These are phyloP conservation scores for Acrobasis consociella DNA, from an alignment of 2,888 invertebrate species.

Conservation along the genomic window DNA sequence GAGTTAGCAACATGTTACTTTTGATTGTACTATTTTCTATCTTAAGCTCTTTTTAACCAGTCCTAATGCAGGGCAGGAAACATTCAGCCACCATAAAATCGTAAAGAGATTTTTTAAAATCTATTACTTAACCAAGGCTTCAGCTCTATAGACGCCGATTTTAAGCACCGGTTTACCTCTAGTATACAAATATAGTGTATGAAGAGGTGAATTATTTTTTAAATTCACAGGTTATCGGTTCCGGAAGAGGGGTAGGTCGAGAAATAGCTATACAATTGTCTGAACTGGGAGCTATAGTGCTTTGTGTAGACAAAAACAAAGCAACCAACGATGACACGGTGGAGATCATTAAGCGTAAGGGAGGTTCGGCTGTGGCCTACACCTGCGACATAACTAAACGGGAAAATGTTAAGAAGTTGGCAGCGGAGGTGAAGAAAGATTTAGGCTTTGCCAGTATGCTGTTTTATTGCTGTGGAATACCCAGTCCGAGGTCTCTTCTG, in stretches of 20 bases:
- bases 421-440: conserved; percentile 72
- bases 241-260: conserved; percentile 86
- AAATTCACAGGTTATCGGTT: conserved; percentile 84
- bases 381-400: conserved; percentile 82
- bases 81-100: too few species aligned
- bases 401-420: conserved; percentile 71
- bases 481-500: conserved; percentile 81
- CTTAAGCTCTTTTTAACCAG: too few species aligned
- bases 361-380: conserved; percentile 75
- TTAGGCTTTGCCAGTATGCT: conserved; percentile 84
- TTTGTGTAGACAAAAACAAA: conserved; percentile 86
- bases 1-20: too few species aligned
- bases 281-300: conserved; percentile 80
- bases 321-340: conserved; percentile 75
- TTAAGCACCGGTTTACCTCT: too few species aligned
- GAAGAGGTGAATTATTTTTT: too few species aligned
- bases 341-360: conserved; percentile 66
- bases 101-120: too few species aligned
- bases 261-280: conserved; percentile 84
- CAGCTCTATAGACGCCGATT: too few species aligned
- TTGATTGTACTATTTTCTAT: too few species aligned
- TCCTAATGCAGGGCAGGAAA: too few species aligned
- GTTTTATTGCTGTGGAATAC: conserved; percentile 85
- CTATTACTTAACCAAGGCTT: too few species aligned
- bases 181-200: too few species aligned